Evolutionary conservation across 2,797 vertebrate genomes (phyloP), one percentile per base, ranked within the genome.

Genomic region (Emydoidea blandingii): DNA sequence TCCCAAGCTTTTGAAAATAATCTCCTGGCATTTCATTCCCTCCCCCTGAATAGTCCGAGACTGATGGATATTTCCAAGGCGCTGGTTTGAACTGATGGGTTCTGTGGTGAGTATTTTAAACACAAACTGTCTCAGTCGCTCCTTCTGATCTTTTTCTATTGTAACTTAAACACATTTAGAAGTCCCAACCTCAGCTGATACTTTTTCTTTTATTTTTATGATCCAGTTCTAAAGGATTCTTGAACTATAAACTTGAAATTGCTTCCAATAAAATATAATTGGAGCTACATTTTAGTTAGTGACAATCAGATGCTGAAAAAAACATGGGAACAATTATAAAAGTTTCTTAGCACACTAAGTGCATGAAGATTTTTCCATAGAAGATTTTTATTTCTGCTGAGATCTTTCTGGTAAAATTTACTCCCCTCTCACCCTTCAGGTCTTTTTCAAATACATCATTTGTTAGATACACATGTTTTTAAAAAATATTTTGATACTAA

Each of bases 201-300:
- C 6, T 93, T 94, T 88, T 37, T 3, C 80, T 91, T 37, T 79
- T 81, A 96, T 97, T 74, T 16, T 96, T 96, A 95, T 78, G 90
- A 88, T 90, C 79, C 65, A 96, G 94, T 92, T 97, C 90, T 79
- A 97, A 95, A 96, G 95, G 85, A 96, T 98, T 96, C 68, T 85
- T 97, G 91, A 95, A 88, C 92, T 88, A 88, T 97, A 97, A 97
- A 98, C 97, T 96, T 68, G 2, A 97, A 96, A 97, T 96, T 95
- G 50, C 34, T 97, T 93, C 56, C 96, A 91, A 94, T 97, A 98
- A 97, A 98, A 97, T 96, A 97, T 95, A 97, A 97, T 96, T 97
- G 94, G 84, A 93, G 65, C 56, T 94, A 49, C 54, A 83, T 80
- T 96, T 96, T 95, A 94, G 53, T 94, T 91, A 97, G 97, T 95